Percentiles rank a stretch among this genome's conserved stretches.
These are phyloP conservation scores for Eubasilissa regina DNA, from an alignment of 1,140 invertebrate species.

Conservation along the genomic window DNA sequence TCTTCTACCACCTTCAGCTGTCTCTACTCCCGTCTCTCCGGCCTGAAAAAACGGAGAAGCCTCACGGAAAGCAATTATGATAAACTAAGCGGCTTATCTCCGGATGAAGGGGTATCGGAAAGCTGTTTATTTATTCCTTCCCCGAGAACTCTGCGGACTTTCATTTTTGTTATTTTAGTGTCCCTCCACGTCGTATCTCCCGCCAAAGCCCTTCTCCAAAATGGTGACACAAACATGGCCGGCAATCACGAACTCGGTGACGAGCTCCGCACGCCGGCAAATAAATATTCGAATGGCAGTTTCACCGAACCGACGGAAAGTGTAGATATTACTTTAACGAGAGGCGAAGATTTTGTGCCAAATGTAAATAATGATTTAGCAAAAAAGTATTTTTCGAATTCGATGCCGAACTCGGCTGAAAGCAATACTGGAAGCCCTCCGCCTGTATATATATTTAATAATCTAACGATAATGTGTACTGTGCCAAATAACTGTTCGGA, in stretches of 20 bases:
- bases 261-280: background rate
- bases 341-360: slow-evolving; percentile 10
- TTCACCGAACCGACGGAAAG: slow-evolving; percentile 49
- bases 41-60: background rate
- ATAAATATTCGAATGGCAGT: slow-evolving; percentile 47
- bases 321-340: background rate
- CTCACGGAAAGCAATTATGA: background rate
- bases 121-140: background rate
- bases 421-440: slow-evolving; percentile 45
- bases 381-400: slow-evolving; percentile 32
- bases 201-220: background rate
- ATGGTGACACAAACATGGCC: background rate
- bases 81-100: slow-evolving; percentile 25
- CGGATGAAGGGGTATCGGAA: slow-evolving; percentile 16
- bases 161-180: slow-evolving; percentile 17
- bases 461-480: slow-evolving; percentile 39
- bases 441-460: slow-evolving; percentile 44
- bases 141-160: background rate
- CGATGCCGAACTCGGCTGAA: slow-evolving; percentile 6
- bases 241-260: background rate
- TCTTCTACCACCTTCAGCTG: slow-evolving; percentile 19
- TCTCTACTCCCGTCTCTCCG: background rate
- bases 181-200: background rate
- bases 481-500: slow-evolving; percentile 49
- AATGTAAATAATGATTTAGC: slow-evolving; percentile 20